Conservation (phyloP, 30 jellyfish, hydroid and myxozoan genomes). For the Clytia hemisphaerica region DNA sequence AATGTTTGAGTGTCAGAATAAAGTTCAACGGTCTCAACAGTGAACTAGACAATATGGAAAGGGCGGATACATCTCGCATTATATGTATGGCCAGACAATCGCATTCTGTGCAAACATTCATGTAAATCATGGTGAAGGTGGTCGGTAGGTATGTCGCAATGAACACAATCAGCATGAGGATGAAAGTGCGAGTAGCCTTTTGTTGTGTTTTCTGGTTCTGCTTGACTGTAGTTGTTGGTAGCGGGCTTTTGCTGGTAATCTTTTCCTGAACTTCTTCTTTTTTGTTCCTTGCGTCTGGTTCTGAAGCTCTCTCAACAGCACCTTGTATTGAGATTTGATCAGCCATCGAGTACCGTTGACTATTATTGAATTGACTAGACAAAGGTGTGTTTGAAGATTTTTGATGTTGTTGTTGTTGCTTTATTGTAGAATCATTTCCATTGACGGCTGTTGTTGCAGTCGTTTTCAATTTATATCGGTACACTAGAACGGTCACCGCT, state of each 20-base stretch:
- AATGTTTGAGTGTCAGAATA: no score
- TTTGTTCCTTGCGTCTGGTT: neutral
- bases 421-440: no score
- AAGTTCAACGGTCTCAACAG: conserved; percentile 2
- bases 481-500: neutral
- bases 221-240: neutral
- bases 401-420: no score
- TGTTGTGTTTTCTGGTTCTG: neutral
- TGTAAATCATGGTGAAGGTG: neutral
- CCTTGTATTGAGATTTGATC: no score
- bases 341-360: no score
- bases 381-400: no score
- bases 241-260: conserved; percentile 5
- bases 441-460: neutral
- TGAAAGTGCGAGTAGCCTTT: conserved; percentile 1
- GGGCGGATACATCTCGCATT: neutral
- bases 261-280: no score
- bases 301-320: no score
- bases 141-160: neutral
- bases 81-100: neutral
- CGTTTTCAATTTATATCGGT: conserved; percentile 2
- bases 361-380: no score
- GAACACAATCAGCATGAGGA: conserved; percentile 1
- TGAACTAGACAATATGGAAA: neutral
- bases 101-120: neutral